Evolutionary conservation across 2,888 invertebrate species (phyloP).

Genomic region (Melanargia galathea): DNA sequence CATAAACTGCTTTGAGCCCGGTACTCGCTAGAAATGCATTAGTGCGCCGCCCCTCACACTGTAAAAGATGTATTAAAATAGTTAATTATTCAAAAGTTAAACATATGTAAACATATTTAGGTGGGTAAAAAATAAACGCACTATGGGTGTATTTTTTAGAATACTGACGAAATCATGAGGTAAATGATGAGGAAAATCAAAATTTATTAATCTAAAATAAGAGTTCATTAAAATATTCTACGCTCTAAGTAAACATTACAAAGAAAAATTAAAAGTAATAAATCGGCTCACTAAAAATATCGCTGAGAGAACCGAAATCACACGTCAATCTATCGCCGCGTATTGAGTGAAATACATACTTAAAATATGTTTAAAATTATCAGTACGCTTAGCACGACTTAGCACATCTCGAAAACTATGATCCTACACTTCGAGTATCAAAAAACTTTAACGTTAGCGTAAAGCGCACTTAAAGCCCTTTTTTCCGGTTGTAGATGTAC

Average conservation of each 20-base stretch:
- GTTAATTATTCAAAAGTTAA: slow-evolving; percentile 3
- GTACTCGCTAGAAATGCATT: slow-evolving; percentile 69
- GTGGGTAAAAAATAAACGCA: no score
- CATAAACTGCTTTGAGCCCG: slow-evolving; percentile 79
- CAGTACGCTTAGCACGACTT: no score
- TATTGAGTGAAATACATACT: background rate
- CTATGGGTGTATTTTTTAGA: background rate
- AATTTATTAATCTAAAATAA: background rate
- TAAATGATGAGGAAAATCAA: no score
- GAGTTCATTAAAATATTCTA: slow-evolving; percentile 1
- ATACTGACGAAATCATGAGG: slow-evolving; percentile 12
- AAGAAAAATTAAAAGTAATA: background rate
- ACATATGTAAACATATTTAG: slow-evolving; percentile 35
- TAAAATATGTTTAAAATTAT: background rate
- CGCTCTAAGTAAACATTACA: no score
- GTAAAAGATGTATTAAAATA: slow-evolving; percentile 48
- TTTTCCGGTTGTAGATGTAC: no score
- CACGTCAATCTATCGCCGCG: background rate
- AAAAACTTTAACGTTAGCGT: no score
- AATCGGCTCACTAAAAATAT: slow-evolving; percentile 4
- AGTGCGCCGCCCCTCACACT: slow-evolving; percentile 58
- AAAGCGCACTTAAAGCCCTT: no score
- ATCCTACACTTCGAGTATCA: no score
- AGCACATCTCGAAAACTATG: no score
- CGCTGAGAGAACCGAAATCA: background rate